Percentiles rank a stretch among this genome's conserved stretches.
These are phyloP conservation scores for Tetragonisca angustula DNA, from an alignment of 2,888 invertebrate species.

Conservation along the genomic window DNA sequence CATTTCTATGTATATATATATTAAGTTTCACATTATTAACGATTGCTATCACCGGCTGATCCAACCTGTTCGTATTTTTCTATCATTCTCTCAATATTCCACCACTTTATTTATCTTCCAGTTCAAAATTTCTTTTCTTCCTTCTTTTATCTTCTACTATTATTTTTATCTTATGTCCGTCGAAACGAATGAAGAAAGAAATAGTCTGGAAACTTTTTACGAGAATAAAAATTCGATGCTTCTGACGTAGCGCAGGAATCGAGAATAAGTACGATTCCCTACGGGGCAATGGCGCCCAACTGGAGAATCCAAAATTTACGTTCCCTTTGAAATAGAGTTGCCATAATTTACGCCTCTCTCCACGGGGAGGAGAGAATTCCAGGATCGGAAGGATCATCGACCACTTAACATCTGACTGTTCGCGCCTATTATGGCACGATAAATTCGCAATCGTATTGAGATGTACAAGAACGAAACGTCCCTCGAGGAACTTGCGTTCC, in stretches of 20 bases:
- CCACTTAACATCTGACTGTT: conserved; percentile 26
- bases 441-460: conserved; percentile 14
- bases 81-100: too few species aligned
- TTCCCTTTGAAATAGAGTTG: conserved; percentile 11
- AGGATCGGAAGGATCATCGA: conserved; percentile 23
- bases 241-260: not conserved
- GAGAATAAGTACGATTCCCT: conserved; percentile 9
- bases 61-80: too few species aligned
- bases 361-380: conserved; percentile 18
- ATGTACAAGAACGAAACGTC: not conserved
- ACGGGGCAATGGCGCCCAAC: not conserved
- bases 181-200: not conserved
- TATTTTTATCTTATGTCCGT: not conserved
- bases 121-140: too few species aligned
- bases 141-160: too few species aligned
- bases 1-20: too few species aligned
- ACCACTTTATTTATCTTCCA: too few species aligned
- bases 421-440: conserved; percentile 17
- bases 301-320: not conserved
- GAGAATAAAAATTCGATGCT: not conserved
- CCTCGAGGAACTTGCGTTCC: not conserved
- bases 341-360: conserved; percentile 37
- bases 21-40: too few species aligned
- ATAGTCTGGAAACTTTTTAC: not conserved
- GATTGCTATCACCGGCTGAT: too few species aligned